Percentiles rank a stretch among this genome's conserved stretches.
phyloP scores from a whole-genome alignment of 1,140 invertebrate genomes.

The Cheumatopsyche charites region DNA sequence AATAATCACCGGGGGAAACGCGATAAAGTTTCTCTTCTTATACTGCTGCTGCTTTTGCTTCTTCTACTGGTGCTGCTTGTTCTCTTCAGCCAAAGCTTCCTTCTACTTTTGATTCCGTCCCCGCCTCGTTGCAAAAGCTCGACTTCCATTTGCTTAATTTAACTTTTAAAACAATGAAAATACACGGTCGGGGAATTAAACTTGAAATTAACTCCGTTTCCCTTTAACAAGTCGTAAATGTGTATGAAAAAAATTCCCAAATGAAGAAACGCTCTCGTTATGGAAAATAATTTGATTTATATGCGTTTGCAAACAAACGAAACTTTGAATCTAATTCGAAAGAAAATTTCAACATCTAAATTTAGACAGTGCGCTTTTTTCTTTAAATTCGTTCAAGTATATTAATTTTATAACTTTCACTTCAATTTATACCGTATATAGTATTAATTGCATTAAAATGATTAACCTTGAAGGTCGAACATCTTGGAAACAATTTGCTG shows the following conservation, averaged over 20 bases:
- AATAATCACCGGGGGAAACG: conserved; percentile 26
- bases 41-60: not conserved
- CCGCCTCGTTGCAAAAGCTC: conserved; percentile 11
- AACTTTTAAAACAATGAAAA: conserved; percentile 43
- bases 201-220: conserved; percentile 39
- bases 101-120: conserved; percentile 16
- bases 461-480: not conserved
- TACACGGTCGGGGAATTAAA: conserved; percentile 40
- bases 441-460: not conserved
- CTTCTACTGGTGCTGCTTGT: not conserved
- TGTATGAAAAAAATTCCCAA: conserved; percentile 28
- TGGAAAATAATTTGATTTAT: conserved; percentile 19
- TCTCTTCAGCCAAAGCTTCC: conserved; percentile 13
- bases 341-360: no score
- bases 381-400: no score
- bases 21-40: conserved; percentile 26
- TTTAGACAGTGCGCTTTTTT: no score
- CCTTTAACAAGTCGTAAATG: conserved; percentile 38
- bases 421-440: no score
- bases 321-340: no score
- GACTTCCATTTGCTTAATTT: conserved; percentile 41
- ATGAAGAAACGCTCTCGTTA: not conserved
- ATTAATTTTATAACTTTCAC: no score
- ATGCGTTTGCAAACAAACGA: no score
- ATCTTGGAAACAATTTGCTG: conserved; percentile 12